Evolutionary conservation across 2,113 vertebrate genomes (phyloP).

Genomic region (Cygnus atratus): DNA sequence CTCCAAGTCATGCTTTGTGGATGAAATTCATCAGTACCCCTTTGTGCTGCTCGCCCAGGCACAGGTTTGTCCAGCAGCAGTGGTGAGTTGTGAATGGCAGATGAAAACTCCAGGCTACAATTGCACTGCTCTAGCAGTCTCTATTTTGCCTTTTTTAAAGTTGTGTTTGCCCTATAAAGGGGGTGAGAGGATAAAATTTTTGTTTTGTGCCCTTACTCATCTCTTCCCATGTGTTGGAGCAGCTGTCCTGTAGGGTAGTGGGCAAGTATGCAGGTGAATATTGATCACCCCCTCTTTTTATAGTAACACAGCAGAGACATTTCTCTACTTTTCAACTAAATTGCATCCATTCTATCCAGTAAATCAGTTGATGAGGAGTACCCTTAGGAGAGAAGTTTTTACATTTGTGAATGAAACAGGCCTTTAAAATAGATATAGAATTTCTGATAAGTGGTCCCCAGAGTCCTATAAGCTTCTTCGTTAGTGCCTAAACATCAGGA

Average conservation of each 20-base stretch:
- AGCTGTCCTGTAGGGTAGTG: conserved; percentile 20
- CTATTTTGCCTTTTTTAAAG: background rate
- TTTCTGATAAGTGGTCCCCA: background rate
- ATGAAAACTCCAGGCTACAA: background rate
- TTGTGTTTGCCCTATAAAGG: background rate
- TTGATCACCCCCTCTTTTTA: background rate
- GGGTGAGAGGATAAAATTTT: background rate
- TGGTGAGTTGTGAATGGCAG: background rate
- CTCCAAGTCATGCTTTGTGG: background rate
- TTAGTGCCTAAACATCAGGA: background rate
- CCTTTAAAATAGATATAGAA: background rate
- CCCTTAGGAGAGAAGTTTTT: background rate
- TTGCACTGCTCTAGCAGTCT: background rate
- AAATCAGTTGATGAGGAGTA: background rate
- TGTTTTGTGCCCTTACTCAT: background rate
- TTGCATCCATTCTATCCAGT: background rate
- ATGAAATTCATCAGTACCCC: background rate
- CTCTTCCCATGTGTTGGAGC: background rate
- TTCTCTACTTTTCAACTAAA: background rate
- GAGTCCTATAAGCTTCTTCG: background rate
- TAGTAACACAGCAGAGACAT: background rate
- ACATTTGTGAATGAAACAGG: background rate
- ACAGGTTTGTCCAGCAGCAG: background rate
- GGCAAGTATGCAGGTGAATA: conserved; percentile 21
- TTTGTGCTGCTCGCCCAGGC: background rate